Evolutionary conservation across 2,888 invertebrate genomes (phyloP).

Genomic region (Scaptomyza tumidula): DNA sequence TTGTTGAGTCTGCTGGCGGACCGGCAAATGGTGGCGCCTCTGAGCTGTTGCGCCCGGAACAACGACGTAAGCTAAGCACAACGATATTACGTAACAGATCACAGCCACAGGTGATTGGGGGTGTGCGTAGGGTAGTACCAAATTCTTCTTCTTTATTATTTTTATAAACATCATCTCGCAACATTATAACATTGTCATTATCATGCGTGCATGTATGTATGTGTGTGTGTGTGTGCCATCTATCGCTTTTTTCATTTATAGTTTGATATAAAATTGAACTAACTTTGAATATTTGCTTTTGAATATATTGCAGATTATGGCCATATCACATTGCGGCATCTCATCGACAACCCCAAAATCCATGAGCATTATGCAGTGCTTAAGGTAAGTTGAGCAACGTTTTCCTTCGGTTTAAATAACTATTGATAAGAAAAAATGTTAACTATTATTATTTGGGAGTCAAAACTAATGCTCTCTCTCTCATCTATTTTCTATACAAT

Average conservation of each 20-base stretch:
- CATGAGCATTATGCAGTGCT: constrained; percentile 92
- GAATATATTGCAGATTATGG: constrained; percentile 81
- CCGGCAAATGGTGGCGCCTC: constrained; percentile 83
- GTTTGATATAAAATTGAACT: background rate
- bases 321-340: constrained; percentile 88
- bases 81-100: constrained; percentile 88
- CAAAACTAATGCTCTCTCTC: too few species aligned
- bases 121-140: constrained; percentile 85
- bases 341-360: constrained; percentile 85
- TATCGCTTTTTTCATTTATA: constrained; percentile 15
- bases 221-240: constrained; percentile 14
- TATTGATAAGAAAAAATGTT: too few species aligned
- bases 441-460: too few species aligned
- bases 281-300: background rate
- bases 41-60: constrained; percentile 86
- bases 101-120: constrained; percentile 87
- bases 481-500: background rate
- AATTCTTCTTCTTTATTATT: constrained; percentile 58
- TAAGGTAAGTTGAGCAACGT: constrained; percentile 87
- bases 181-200: background rate
- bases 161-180: constrained; percentile 19
- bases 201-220: background rate
- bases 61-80: constrained; percentile 91
- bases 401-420: too few species aligned
- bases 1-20: constrained; percentile 83